Evolutionary conservation across 2,797 vertebrate genomes (phyloP).

Genomic region (Xiphorhynchus erythropygius): DNA sequence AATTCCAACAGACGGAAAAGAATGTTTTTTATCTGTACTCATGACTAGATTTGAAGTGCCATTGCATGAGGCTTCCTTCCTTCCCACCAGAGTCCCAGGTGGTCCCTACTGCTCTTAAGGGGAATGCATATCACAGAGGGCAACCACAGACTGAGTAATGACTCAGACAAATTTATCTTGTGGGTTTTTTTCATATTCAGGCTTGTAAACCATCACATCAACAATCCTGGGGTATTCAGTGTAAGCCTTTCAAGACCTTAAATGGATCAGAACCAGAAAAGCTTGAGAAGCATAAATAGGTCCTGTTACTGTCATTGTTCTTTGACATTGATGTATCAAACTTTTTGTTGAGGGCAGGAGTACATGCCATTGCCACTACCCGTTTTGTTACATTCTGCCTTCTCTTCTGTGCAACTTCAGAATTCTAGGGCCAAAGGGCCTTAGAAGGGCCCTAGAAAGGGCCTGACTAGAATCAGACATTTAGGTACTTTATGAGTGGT

Average conservation of each 20-base stretch:
- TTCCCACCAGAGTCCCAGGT: background rate
- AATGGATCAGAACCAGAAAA: background rate
- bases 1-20: background rate
- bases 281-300: background rate
- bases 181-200: background rate
- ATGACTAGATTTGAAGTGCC: background rate
- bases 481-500: background rate
- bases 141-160: background rate
- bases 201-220: background rate
- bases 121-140: background rate
- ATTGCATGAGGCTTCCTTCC: background rate
- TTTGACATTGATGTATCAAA: background rate
- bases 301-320: background rate
- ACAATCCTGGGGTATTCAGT: background rate
- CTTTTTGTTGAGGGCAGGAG: background rate
- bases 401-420: background rate
- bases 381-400: background rate
- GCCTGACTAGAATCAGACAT: background rate
- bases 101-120: background rate
- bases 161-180: background rate
- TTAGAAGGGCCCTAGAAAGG: too few relatives aligned
- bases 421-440: background rate
- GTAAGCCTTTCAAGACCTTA: background rate
- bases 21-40: background rate
- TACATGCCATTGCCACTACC: background rate